These are phyloP conservation scores for Blomia tropicalis DNA, from an alignment of 2,888 invertebrate species.

Conservation along the genomic window DNA sequence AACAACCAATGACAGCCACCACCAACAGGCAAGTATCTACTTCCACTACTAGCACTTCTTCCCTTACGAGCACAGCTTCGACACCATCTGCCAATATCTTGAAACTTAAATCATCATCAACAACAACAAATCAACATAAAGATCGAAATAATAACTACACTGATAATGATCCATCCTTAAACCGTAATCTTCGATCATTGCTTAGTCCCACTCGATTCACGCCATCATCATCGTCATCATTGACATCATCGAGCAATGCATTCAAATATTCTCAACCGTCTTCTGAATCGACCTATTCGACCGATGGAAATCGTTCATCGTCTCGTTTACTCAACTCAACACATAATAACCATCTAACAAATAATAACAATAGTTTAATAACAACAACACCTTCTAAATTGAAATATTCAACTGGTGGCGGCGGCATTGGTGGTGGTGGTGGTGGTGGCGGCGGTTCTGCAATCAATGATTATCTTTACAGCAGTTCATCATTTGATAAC, in stretches of 20 bases:
- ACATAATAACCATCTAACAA: not conserved
- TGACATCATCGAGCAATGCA: not conserved
- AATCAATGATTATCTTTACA: slow-evolving; percentile 3
- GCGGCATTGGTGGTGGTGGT: not conserved
- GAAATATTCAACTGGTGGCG: slow-evolving; percentile 1
- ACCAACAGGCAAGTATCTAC: slow-evolving; percentile 13
- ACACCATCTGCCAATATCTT: not conserved
- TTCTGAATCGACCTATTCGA: not conserved
- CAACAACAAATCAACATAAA: not conserved
- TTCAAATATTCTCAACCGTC: not conserved
- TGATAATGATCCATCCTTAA: not conserved
- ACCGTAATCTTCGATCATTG: not conserved
- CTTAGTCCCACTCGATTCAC: not conserved
- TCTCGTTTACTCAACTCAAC: not conserved
- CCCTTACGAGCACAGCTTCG: not conserved
- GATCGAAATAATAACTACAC: not conserved
- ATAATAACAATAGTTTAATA: not conserved
- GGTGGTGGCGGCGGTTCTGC: slow-evolving; percentile 4
- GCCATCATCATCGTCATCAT: not conserved
- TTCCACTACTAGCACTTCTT: slow-evolving; percentile 3
- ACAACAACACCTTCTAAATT: not conserved
- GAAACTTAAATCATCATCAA: not conserved
- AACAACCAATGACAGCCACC: not conserved
- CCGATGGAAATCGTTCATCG: not conserved
- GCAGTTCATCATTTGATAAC: not conserved